Evolutionary conservation across 2,888 invertebrate genomes (phyloP), one percentile per base, ranked within the genome.

Genomic region (Camptogramma bilineatum): DNA sequence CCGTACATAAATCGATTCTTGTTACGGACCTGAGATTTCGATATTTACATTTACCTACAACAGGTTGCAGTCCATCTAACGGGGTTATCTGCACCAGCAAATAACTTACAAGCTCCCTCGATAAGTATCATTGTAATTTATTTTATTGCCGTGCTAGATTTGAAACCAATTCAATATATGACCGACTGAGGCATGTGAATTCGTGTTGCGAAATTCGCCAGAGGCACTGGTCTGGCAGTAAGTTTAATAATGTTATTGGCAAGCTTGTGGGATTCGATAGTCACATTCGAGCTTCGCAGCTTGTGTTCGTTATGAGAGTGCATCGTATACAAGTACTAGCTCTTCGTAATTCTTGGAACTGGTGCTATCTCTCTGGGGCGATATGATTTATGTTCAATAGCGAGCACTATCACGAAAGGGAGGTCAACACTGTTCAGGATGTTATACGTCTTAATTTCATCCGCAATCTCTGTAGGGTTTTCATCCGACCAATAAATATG

Each of bases 1-100:
- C 85, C 84, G 84, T 77, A 83, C 85, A 86, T 89, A 90, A 91
- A 89, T 90, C 87, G 85, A 84, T 82, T 84, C 86, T 86, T 81
- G 84, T 88, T 89, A 83, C 81, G 82, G 85, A 85, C 86, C 83
- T 86, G 88, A 82, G 82, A 80, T 86, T 89, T 84, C 81, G 76
- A 83, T 85, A 83, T 89, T 88, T 86, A 83, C 83, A 81, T 84
- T 84, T 82, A 83, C 80, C 76, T 81, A 78, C 78, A 80, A 81
- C 80, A 80, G 85, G 87, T 88, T 82, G 78, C 83, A 51, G 51
- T 83, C 76, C 87, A 87, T 88, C 87, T 88, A 88, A 88, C 83
- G 84, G 83, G 88, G 83, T 78, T 83, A 86, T 84, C 84, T 75
- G 71, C 73, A 73, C 71, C 73, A 75, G 71, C 77, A 78, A 79